Evolutionary conservation across 2,797 vertebrate genomes (phyloP).

Genomic region (Enteromius thamalakanensis): DNA sequence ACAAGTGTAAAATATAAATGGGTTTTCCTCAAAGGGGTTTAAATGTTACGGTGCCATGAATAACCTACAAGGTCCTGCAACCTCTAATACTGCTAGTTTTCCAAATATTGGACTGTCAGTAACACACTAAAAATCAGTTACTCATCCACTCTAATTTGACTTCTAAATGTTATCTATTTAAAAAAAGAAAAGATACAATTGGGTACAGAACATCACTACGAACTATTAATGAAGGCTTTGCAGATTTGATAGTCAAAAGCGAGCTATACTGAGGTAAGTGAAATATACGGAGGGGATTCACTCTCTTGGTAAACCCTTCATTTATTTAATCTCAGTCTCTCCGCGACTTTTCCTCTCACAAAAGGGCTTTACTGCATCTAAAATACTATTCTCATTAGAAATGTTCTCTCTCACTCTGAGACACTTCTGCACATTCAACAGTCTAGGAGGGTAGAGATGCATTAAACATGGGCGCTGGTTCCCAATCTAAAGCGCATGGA

Average conservation of each 20-base stretch:
- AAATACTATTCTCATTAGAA: slow-evolving; percentile 52
- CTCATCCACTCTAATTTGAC: slow-evolving; percentile 33
- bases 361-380: slow-evolving; percentile 51
- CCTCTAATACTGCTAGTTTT: not conserved
- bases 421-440: slow-evolving; percentile 37
- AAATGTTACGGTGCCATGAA: not conserved
- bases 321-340: slow-evolving; percentile 40
- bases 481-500: slow-evolving; percentile 27
- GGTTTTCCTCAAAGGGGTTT: slow-evolving; percentile 13
- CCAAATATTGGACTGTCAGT: not conserved
- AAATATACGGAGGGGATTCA: slow-evolving; percentile 38
- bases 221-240: slow-evolving; percentile 43
- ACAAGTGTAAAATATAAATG: slow-evolving; percentile 10
- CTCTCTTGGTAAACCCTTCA: slow-evolving; percentile 16
- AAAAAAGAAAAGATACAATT: slow-evolving; percentile 44
- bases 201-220: slow-evolving; percentile 26
- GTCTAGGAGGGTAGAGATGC: slow-evolving; percentile 29
- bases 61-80: slow-evolving; percentile 1
- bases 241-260: slow-evolving; percentile 47
- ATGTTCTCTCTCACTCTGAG: slow-evolving; percentile 29
- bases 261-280: slow-evolving; percentile 36
- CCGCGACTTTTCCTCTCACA: slow-evolving; percentile 15
- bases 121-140: not conserved
- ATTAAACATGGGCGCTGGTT: slow-evolving; percentile 50
- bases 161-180: slow-evolving; percentile 44